Evolutionary conservation across 2,797 vertebrate species (phyloP).

Genomic region (Ispidina lecontei): DNA sequence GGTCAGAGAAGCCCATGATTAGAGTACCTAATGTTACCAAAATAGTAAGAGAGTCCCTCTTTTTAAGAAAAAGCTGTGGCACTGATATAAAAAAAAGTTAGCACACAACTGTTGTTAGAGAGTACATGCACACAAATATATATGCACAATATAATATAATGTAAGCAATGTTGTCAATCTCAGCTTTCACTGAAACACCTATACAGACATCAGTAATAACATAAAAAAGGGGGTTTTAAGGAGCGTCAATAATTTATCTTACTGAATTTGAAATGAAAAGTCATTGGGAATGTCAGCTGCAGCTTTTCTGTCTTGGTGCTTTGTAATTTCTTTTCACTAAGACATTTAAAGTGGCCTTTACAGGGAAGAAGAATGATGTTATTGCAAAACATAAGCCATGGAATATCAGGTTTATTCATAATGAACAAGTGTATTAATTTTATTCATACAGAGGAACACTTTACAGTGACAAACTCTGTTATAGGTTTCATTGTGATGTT

Average conservation of each 20-base stretch:
- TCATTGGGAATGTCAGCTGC: background rate
- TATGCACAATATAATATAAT: background rate
- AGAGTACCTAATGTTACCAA: background rate
- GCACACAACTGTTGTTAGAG: background rate
- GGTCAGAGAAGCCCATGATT: background rate
- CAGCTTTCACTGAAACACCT: background rate
- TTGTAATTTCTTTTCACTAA: background rate
- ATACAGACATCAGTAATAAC: background rate
- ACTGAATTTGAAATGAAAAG: background rate
- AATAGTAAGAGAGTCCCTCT: background rate
- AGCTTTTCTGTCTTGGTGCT: background rate
- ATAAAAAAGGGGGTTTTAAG: background rate
- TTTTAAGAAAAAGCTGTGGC: background rate
- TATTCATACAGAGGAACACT: background rate
- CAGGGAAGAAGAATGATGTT: background rate
- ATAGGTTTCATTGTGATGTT: background rate
- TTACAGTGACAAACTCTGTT: background rate
- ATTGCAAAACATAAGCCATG: background rate
- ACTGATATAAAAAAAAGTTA: background rate
- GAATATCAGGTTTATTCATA: background rate
- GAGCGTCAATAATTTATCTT: background rate
- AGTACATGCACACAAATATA: background rate
- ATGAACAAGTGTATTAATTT: background rate
- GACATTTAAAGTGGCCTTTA: background rate
- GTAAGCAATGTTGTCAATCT: background rate